Evolutionary conservation across 2,888 invertebrate species (phyloP), one percentile per base, ranked within the genome.

Genomic region (Calliopum simillimum): DNA sequence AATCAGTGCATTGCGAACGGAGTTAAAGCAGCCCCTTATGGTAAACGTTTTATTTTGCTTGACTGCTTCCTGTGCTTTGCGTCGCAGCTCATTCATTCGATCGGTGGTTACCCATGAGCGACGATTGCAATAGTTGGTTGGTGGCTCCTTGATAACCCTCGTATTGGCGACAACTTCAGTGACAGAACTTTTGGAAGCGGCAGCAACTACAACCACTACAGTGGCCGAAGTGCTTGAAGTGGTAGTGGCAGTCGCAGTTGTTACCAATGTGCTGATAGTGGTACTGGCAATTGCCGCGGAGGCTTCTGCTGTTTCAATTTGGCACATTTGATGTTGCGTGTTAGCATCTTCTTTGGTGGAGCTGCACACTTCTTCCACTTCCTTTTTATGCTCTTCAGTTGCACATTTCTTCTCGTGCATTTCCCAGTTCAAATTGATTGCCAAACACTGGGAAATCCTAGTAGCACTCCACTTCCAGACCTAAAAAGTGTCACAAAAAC

Each of bases 21-120:
- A 90, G 11, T 91, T 90, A 84, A 92, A 93, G 63, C 91, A 91
- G 2, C 93, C 93, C 23, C 61, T 90, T 82, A 92, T 91, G 80
- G 91, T 90, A 78, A 92, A 93, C 43, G 91, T 89, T 83, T 90
- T 91, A 74, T 88, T 90, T 4, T 90, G 90, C 76, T 87, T 90
- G 80, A 91, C 89, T 1, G 92, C 92, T 64, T 86, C 88, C 25
- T 92, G 92, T 0, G 92, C 91, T 73, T 89, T 87, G 76, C 90
- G 90, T 72, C 89, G 89, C 69, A 93, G 81, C 72, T 91, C 90
- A 80, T 88, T 88, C 87, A 92, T 88, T 80, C 91, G 87, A 12
- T 92, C 92, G 55, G 88, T 88, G 72, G 89, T 89, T 56, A 92
- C 91, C 87, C 90, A 90, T 5, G 82, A 79, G 68, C 82, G 81